These are phyloP conservation scores for Drosophila ohnishii DNA, from an alignment of 1,140 invertebrate genomes.

Conservation along the genomic window DNA sequence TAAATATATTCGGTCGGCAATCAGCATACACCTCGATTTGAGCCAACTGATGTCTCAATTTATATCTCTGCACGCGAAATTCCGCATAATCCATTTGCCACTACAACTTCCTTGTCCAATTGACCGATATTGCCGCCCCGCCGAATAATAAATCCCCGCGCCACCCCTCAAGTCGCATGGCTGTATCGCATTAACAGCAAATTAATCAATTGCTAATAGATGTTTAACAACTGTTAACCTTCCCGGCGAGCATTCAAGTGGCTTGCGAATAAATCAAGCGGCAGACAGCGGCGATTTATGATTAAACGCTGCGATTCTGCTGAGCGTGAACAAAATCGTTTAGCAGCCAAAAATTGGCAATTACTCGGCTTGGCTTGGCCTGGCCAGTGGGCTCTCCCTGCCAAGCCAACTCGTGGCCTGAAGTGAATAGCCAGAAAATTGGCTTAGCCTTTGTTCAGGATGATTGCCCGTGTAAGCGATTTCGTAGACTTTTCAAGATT, in stretches of 20 bases:
- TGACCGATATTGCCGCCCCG: conserved; percentile 47
- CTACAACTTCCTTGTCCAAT: conserved; percentile 63
- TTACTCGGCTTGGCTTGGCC: conserved; percentile 42
- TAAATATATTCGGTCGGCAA: conserved; percentile 30
- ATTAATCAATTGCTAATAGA: conserved; percentile 77
- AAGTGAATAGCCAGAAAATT: conserved; percentile 36
- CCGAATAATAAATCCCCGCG: conserved; percentile 6
- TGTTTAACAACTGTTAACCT: conserved; percentile 76
- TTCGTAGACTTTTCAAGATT: conserved; percentile 16
- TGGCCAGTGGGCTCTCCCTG: conserved; percentile 27
- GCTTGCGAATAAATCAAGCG: conserved; percentile 69
- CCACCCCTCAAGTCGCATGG: conserved; percentile 27
- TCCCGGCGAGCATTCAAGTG: conserved; percentile 65
- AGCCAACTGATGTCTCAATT: conserved; percentile 47
- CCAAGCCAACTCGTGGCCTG: conserved; percentile 39
- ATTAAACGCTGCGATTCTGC: conserved; percentile 55
- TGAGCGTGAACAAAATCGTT: conserved; percentile 75
- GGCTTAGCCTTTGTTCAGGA: conserved; percentile 37
- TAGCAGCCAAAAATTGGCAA: conserved; percentile 64
- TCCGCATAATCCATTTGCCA: conserved; percentile 38
- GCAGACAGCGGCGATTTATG: conserved; percentile 56
- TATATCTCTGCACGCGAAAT: conserved; percentile 34
- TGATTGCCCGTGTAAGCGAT: conserved; percentile 43
- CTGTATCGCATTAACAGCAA: conserved; percentile 55
- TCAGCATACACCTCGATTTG: conserved; percentile 26